These are phyloP conservation scores for Hemichromis elongatus DNA, from an alignment of 2,113 vertebrate genomes.

Conservation along the genomic window DNA sequence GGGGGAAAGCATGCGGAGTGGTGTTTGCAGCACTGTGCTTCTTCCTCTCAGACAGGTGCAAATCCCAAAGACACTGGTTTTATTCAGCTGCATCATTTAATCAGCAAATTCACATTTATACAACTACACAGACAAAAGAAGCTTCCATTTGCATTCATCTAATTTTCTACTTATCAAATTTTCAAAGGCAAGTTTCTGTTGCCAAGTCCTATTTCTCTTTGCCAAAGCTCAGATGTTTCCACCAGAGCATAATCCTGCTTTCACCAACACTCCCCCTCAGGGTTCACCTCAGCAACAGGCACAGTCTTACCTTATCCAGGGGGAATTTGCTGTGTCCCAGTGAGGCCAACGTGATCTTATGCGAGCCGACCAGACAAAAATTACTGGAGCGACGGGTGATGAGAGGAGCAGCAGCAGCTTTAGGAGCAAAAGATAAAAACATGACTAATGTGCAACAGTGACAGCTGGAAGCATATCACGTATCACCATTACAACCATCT, in stretches of 20 bases:
- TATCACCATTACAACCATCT: not conserved
- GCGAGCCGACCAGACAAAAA: slow-evolving; percentile 77
- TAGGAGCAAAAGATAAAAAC: not conserved
- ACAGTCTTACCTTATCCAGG: slow-evolving; percentile 72
- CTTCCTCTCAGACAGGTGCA: not conserved
- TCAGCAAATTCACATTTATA: not conserved
- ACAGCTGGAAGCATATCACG: not conserved
- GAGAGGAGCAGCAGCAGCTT: slow-evolving; percentile 47
- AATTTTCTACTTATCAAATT: not conserved
- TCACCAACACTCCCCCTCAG: rapidly evolving
- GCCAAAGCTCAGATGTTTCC: not conserved
- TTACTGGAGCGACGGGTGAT: slow-evolving; percentile 68
- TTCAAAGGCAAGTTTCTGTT: not conserved
- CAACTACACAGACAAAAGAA: not conserved
- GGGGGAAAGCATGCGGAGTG: not conserved
- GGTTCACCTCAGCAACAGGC: not conserved
- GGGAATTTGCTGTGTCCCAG: slow-evolving; percentile 76
- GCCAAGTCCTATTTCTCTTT: not conserved
- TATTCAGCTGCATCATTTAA: not conserved
- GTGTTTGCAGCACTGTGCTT: not conserved
- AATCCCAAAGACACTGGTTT: not conserved
- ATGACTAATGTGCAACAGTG: not conserved
- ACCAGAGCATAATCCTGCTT: not conserved
- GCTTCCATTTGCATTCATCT: not conserved
- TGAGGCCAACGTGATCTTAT: slow-evolving; percentile 73